phyloP scores from a whole-genome alignment of 1,140 invertebrate species.

The Chironomus tepperi region DNA sequence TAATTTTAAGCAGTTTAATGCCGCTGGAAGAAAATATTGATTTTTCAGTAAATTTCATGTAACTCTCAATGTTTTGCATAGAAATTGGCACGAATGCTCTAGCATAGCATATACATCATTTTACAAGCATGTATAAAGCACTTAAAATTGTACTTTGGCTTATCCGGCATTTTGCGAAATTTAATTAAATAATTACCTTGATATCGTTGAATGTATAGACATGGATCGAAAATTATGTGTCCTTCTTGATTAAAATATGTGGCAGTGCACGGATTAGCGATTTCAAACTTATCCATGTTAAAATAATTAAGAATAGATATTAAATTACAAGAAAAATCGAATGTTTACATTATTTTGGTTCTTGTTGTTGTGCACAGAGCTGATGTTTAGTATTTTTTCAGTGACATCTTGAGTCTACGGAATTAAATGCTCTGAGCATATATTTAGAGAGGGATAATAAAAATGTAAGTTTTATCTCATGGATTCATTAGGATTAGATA shows the following conservation, averaged over 20 bases:
- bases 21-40: not conserved
- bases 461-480: too few species aligned
- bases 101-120: too few species aligned
- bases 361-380: too few species aligned
- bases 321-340: not conserved
- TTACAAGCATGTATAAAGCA: not conserved
- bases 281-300: not conserved
- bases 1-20: not conserved
- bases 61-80: too few species aligned
- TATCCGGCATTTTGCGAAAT: not conserved
- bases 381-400: too few species aligned
- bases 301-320: not conserved
- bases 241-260: not conserved
- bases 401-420: too few species aligned
- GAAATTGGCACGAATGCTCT: too few species aligned
- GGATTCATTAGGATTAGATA: too few species aligned
- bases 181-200: not conserved
- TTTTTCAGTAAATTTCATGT: too few species aligned
- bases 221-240: not conserved
- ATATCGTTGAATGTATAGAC: not conserved
- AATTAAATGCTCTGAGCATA: too few species aligned
- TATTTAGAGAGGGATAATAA: too few species aligned
- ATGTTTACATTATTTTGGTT: not conserved
- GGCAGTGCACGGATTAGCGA: not conserved
- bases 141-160: too few species aligned